These are phyloP conservation scores for Lanius ludovicianus DNA, from an alignment of 2,113 vertebrate species.

Conservation along the genomic window DNA sequence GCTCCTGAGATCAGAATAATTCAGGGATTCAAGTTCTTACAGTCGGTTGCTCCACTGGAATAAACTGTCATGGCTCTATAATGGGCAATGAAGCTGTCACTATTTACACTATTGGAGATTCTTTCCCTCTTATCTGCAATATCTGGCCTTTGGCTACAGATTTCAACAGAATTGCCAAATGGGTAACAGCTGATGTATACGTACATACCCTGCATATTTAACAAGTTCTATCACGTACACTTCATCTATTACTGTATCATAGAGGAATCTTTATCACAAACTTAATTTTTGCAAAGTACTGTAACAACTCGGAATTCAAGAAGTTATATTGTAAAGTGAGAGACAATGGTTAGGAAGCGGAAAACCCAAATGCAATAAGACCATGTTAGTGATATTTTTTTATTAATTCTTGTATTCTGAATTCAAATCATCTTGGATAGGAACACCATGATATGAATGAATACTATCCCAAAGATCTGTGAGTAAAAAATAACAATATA, in stretches of 20 bases:
- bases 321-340: neutral
- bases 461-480: neutral
- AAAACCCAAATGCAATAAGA: neutral
- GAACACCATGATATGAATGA: neutral
- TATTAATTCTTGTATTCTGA: neutral
- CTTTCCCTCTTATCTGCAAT: neutral
- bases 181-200: neutral
- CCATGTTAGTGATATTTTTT: neutral
- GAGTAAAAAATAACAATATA: neutral
- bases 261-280: neutral
- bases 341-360: neutral
- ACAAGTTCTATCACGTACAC: neutral
- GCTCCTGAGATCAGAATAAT: neutral
- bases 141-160: neutral
- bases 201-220: neutral
- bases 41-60: neutral
- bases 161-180: neutral
- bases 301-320: neutral
- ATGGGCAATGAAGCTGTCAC: neutral
- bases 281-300: neutral
- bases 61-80: neutral
- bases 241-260: neutral
- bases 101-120: neutral
- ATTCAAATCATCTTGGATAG: neutral
- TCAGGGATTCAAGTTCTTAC: neutral